Evolutionary conservation across 2,888 invertebrate genomes (phyloP), one percentile per base, ranked within the genome.

Genomic region (Dastarcus helophoroides): DNA sequence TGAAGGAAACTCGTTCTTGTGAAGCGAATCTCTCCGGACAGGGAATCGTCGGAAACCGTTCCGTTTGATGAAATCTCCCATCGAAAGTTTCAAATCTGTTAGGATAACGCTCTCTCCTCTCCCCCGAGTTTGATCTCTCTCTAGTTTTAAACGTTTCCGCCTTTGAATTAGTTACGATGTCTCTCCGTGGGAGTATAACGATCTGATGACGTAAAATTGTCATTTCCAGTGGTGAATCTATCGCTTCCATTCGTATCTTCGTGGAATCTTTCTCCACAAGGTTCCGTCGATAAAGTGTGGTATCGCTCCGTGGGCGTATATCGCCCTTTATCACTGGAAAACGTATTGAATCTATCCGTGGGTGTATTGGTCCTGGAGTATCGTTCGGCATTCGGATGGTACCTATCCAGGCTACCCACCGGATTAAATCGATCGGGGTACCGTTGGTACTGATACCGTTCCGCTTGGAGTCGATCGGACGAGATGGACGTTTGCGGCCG

Each of bases 401-500:
- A 57, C 42, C 60, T 46, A 36, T 58, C 58, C 38, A 56, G 41
- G 36, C 56, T 55, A 19, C 52, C 50, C 30, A 52, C 42, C 31
- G 46, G 47, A 14, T 47, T 48, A 40, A 51, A 54, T 31, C 55
- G 43, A 29, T 56, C 56, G 25, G 50, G 50, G 32, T 44, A 48
- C 36, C 47, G 37, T 30, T 41, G 41, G 33, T 46, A 48, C 29
- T 64, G 63, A 50, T 66, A 67, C 49, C 63, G 55, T 46, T 66
- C 35, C 44, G 44, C 32, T 53, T 19, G 39, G 29, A 58, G 43
- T 27, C 56, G 44, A 33, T 56, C 58, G 24, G 51, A 64, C 37
- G 64, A 63, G 36, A 60, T 54, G 36, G 54, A 68, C 26, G 61
- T 63, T 32, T 62, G 68, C 36, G 61, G 69, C 25, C 53, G 63